Percentiles rank a stretch among this genome's conserved stretches.
Conservation (phyloP, 2,888 invertebrate genomes). For the Meteorus cinctellus region DNA sequence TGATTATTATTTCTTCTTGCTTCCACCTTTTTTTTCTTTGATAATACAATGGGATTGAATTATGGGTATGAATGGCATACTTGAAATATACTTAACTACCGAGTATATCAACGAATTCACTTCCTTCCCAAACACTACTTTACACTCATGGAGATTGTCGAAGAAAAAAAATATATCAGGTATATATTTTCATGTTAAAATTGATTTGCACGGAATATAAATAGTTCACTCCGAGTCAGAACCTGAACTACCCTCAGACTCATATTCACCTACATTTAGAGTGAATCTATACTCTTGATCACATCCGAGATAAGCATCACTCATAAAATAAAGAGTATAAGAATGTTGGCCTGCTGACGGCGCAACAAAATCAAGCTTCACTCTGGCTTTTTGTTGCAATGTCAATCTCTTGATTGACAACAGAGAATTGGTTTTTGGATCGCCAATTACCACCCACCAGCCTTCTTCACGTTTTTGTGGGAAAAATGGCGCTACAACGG, state of each 20-base stretch:
- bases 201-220: constrained; percentile 27
- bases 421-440: constrained; percentile 93
- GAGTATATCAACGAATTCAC: background rate
- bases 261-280: constrained; percentile 86
- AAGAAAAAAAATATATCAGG: background rate
- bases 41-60: background rate
- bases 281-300: constrained; percentile 99
- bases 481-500: constrained; percentile 98
- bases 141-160: background rate
- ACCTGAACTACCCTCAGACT: constrained; percentile 77
- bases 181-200: constrained; percentile 15
- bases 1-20: background rate
- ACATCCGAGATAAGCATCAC: constrained; percentile 98
- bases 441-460: constrained; percentile 99
- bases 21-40: background rate
- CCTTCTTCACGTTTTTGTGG: constrained; percentile 95
- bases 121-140: background rate
- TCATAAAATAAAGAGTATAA: constrained; percentile 98
- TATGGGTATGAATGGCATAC: background rate
- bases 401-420: constrained; percentile 97
- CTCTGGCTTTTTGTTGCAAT: constrained; percentile 92
- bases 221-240: constrained; percentile 76
- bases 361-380: constrained; percentile 93
- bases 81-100: background rate
- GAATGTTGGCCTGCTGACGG: constrained; percentile 91